Evolutionary conservation across 2,888 invertebrate species (phyloP).

Genomic region (Sipha maydis): DNA sequence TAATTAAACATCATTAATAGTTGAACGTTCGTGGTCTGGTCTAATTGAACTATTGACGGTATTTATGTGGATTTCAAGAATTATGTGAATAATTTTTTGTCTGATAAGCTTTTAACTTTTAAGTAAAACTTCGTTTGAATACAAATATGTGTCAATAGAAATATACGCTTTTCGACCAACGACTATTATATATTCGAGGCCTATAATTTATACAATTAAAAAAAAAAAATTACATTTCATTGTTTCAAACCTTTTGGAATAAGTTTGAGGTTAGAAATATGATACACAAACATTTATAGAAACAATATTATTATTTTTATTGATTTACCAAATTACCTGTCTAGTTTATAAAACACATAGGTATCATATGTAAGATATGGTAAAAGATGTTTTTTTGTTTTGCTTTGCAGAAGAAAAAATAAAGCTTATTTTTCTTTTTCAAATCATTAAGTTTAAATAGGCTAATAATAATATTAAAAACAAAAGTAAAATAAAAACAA

Average conservation of each 20-base stretch:
- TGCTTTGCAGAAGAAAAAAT: slow-evolving; percentile 52
- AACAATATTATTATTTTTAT: slow-evolving; percentile 48
- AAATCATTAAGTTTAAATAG: slow-evolving; percentile 54
- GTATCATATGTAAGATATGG: slow-evolving; percentile 46
- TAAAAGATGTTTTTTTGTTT: slow-evolving; percentile 52
- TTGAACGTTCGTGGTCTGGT: no score
- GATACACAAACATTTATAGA: neutral
- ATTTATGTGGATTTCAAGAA: no score
- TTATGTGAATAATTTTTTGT: no score
- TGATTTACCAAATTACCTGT: slow-evolving; percentile 58
- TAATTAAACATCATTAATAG: no score
- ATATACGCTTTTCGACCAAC: no score
- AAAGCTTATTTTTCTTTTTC: slow-evolving; percentile 34
- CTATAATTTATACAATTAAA: no score
- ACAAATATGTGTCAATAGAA: no score
- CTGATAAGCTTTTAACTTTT: no score
- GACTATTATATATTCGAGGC: no score
- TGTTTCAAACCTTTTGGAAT: neutral
- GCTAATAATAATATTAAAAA: slow-evolving; percentile 61
- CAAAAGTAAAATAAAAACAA: slow-evolving; percentile 58
- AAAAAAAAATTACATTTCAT: neutral
- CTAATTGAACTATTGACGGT: no score
- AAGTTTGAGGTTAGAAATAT: neutral
- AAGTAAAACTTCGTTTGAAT: no score
- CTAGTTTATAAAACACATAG: slow-evolving; percentile 52